Evolutionary conservation across 2,113 vertebrate species (phyloP).

Genomic region (Peromyscus maniculatus): DNA sequence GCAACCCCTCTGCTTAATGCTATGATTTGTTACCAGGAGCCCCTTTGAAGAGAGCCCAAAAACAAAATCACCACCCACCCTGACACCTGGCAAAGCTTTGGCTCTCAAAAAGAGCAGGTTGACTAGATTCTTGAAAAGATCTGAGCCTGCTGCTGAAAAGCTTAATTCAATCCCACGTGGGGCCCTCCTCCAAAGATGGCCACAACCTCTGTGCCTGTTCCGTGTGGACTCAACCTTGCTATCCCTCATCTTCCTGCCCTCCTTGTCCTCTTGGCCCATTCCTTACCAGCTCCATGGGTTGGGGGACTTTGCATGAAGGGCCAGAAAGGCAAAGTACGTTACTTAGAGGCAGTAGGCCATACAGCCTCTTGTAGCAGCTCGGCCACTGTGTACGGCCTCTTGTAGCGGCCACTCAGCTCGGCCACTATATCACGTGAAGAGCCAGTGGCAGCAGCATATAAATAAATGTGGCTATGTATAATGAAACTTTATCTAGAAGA

Average conservation of each 20-base stretch:
- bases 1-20: no score
- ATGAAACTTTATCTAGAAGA: rapidly evolving
- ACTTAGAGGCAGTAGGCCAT: not conserved
- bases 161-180: no score
- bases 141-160: not conserved
- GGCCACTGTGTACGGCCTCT: not conserved
- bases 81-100: not conserved
- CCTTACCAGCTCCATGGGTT: not conserved
- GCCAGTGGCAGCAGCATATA: rapidly evolving
- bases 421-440: rapidly evolving
- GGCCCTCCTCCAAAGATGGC: not conserved
- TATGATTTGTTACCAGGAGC: rapidly evolving
- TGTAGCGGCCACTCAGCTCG: not conserved
- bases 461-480: rapidly evolving
- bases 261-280: not conserved
- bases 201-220: rapidly evolving
- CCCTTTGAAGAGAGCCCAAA: not conserved
- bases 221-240: rapidly evolving
- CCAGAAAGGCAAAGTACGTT: not conserved
- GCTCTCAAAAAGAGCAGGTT: not conserved
- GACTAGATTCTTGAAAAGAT: not conserved
- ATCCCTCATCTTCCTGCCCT: not conserved
- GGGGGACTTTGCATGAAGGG: not conserved
- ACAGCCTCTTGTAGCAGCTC: not conserved
- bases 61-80: not conserved